Evolutionary conservation across 2,888 invertebrate species (phyloP).

Genomic region (Agrilus biguttatus): DNA sequence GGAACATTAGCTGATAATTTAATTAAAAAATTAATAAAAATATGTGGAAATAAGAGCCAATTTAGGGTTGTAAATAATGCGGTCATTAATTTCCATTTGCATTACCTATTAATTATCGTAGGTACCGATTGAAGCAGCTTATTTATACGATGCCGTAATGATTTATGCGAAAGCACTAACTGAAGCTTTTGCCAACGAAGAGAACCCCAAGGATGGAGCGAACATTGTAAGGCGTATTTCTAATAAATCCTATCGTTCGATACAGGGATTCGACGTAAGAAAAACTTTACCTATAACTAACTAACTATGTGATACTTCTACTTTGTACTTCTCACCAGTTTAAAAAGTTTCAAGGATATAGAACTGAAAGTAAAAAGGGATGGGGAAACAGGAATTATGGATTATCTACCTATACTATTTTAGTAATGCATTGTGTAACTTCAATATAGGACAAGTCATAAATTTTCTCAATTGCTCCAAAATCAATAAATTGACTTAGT

Average conservation of each 20-base stretch:
- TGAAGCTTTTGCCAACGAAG: constrained; percentile 50
- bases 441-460: too few relatives aligned
- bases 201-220: constrained; percentile 60
- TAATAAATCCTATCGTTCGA: constrained; percentile 59
- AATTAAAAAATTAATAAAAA: too few relatives aligned
- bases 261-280: constrained; percentile 67
- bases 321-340: neutral
- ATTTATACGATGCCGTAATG: constrained; percentile 76
- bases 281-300: neutral
- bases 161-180: constrained; percentile 75
- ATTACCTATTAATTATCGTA: constrained; percentile 18
- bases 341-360: neutral
- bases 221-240: constrained; percentile 63
- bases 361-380: too few relatives aligned
- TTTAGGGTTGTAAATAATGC: neutral
- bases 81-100: neutral
- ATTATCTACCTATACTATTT: too few relatives aligned
- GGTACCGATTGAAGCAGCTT: constrained; percentile 72
- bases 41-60: too few relatives aligned
- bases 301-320: too few relatives aligned
- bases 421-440: too few relatives aligned
- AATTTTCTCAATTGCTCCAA: too few relatives aligned
- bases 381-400: too few relatives aligned
- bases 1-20: too few relatives aligned
- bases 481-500: too few relatives aligned